Conservation (phyloP, 2,888 invertebrate genomes). For the Charanyca ferruginea region DNA sequence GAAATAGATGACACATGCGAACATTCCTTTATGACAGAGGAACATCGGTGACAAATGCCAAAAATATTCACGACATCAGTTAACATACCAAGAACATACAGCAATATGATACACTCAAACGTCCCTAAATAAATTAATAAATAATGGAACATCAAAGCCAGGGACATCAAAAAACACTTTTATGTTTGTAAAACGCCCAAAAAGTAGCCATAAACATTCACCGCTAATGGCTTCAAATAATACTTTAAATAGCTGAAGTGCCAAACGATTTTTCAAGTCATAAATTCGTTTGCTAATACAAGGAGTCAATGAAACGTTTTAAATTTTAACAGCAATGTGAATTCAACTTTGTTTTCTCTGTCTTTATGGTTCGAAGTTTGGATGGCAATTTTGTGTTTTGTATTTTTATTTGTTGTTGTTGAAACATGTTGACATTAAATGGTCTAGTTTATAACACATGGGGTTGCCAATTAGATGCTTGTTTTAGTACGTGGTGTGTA, state of each 20-base stretch:
- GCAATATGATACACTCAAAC: conserved; percentile 35
- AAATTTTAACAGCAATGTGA: conserved; percentile 9
- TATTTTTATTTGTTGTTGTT: conserved; percentile 38
- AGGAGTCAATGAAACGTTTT: conserved; percentile 57
- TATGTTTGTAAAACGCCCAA: conserved; percentile 69
- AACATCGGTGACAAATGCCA: conserved; percentile 46
- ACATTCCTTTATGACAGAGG: conserved; percentile 32
- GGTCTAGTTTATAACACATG: conserved; percentile 53
- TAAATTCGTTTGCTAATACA: conserved; percentile 68
- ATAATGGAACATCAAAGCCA: conserved; percentile 69
- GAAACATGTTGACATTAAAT: conserved; percentile 52
- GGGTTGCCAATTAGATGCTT: conserved; percentile 38
- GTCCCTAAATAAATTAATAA: conserved; percentile 64
- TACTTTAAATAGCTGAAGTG: conserved; percentile 72
- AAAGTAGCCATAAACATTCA: conserved; percentile 67
- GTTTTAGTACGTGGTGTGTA: conserved; percentile 25
- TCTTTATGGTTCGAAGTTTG: conserved; percentile 7
- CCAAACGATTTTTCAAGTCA: conserved; percentile 69
- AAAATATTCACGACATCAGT: conserved; percentile 49
- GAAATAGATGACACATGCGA: conserved; percentile 35
- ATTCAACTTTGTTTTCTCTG: conserved; percentile 10
- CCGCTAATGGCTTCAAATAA: conserved; percentile 73
- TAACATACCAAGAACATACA: conserved; percentile 45
- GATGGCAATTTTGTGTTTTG: not conserved
- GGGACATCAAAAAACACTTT: conserved; percentile 63